Evolutionary conservation across 2,888 invertebrate genomes (phyloP).

Genomic region (Acrobasis repandana): DNA sequence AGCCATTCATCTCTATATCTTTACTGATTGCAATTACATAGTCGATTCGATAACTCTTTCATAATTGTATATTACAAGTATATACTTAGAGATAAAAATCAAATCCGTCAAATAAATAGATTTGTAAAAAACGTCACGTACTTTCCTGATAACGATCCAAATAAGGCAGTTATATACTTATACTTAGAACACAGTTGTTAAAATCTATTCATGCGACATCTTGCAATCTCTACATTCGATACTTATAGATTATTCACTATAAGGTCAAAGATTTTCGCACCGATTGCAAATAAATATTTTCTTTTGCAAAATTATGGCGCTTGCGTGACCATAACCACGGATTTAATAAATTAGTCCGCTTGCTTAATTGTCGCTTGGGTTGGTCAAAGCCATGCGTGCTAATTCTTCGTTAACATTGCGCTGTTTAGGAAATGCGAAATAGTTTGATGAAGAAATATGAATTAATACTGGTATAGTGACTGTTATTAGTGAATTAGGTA

Average conservation of each 20-base stretch:
- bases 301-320: not conserved
- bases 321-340: not conserved
- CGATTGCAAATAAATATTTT: not conserved
- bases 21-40: conserved; percentile 10
- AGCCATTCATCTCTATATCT: conserved; percentile 8
- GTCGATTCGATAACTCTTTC: conserved; percentile 3
- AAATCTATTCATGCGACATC: not conserved
- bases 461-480: not conserved
- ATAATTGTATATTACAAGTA: conserved; percentile 5
- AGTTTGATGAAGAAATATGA: not conserved
- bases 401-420: not conserved
- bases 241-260: not conserved
- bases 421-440: conserved; percentile 1
- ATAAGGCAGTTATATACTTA: not conserved
- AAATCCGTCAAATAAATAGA: not conserved
- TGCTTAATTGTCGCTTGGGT: not conserved
- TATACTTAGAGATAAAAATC: conserved; percentile 4
- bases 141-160: not conserved
- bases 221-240: not conserved
- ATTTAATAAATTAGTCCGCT: not conserved
- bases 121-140: not conserved
- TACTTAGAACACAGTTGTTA: no score
- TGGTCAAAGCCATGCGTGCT: not conserved
- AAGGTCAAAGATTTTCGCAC: not conserved
- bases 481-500: not conserved